Evolutionary conservation across 2,113 vertebrate species (phyloP), one percentile per base, ranked within the genome.

Genomic region (Xenopus borealis): DNA sequence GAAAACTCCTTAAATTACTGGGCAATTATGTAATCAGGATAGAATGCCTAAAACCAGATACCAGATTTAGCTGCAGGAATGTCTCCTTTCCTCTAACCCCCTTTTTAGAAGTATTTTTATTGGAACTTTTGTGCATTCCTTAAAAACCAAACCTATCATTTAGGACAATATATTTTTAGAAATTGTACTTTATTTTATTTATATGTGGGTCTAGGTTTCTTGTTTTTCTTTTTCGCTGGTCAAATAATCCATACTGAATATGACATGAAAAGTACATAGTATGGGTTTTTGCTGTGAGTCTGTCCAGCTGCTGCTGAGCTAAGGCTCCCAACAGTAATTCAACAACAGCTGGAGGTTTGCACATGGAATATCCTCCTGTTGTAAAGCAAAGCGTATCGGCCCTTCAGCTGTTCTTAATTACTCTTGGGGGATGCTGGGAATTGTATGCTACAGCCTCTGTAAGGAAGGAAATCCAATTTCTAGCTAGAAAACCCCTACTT

Each of bases 151-250:
- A 64, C 67, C 44, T 70, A 50, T 64, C 55, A 77, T 77, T 70
- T 70, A 52, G 52, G 63, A 64, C 47, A 75, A 77, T 61, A 77
- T 77, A 40, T 77, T 75, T 67, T 69, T 77, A 77, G 74, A 77
- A 62, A 77, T 70, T 20, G 47, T 70, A 70, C 52, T 69, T 76
- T 76, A 57, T 69, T 27, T 69, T 69, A 69, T 76, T 77, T 69
- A 64, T 77, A 77, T 62, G 61, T 77, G 66, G 67, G 46, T 53
- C 18, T 44, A 27, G 19, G 13, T 69, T 77, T 66, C 30, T 23
- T 65, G 17, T 30, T 73, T 72, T 62, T 52, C 18, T 45, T 46
- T 62, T 64, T 20, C 52, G 47, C 12, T 55, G 59, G 64, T 62
- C 0, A 33, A 50, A 53, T 66, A 3, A 66, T 66, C 12, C 71